Conservation (phyloP, 2,888 invertebrate genomes). For the Phyto melanocephala region DNA sequence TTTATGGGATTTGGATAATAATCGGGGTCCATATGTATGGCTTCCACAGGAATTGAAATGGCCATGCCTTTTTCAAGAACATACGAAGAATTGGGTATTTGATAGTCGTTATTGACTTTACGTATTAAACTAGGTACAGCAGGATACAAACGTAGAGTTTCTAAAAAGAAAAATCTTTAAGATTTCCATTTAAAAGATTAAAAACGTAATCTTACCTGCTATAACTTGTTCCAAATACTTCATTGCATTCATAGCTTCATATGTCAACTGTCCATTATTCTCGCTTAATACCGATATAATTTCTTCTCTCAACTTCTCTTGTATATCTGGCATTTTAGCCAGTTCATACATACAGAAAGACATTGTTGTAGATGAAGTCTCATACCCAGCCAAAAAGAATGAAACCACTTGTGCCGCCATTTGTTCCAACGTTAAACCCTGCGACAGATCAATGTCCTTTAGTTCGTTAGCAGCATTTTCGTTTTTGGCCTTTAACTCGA, state of each 20-base stretch:
- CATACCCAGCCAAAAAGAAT: conserved; percentile 81
- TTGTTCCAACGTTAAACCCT: conserved; percentile 75
- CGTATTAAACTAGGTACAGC: conserved; percentile 80
- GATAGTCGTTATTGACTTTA: conserved; percentile 80
- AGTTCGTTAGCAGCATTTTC: conserved; percentile 31
- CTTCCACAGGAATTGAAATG: conserved; percentile 80
- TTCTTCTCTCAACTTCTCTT: conserved; percentile 78
- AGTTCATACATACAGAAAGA: conserved; percentile 80
- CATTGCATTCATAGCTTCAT: conserved; percentile 74
- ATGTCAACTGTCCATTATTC: conserved; percentile 69
- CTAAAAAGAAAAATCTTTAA: conserved; percentile 50
- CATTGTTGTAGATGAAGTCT: conserved; percentile 80
- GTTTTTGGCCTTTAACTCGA: conserved; percentile 79
- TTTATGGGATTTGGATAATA: conserved; percentile 82
- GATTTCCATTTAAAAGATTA: background rate
- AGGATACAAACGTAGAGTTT: conserved; percentile 81
- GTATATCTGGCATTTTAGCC: conserved; percentile 78
- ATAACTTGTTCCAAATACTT: conserved; percentile 72
- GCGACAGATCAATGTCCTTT: conserved; percentile 67
- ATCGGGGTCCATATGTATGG: conserved; percentile 82
- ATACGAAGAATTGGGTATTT: conserved; percentile 78
- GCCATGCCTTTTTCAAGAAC: conserved; percentile 80
- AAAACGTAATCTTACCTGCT: conserved; percentile 68
- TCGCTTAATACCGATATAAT: conserved; percentile 69
- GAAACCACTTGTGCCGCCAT: conserved; percentile 80